Conservation (phyloP, 1,140 invertebrate genomes). For the Fopius arisanus region DNA sequence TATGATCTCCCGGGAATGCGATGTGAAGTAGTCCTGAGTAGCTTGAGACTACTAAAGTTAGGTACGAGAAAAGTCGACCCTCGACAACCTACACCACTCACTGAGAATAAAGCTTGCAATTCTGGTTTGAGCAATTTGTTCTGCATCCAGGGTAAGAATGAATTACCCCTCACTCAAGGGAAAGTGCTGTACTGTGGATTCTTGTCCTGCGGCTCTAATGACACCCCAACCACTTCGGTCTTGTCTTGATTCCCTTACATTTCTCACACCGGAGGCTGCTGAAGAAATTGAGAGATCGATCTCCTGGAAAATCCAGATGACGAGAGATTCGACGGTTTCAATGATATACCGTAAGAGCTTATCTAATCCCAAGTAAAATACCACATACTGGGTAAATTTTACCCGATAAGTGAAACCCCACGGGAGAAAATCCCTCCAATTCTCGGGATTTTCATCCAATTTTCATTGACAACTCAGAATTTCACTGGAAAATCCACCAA, state of each 20-base stretch:
- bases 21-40: not conserved
- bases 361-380: not conserved
- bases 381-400: not conserved
- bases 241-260: not conserved
- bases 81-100: not conserved
- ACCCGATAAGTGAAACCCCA: too few relatives aligned
- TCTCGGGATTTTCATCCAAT: too few relatives aligned
- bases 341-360: not conserved
- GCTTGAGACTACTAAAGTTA: not conserved
- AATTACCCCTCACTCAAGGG: not conserved
- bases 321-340: not conserved
- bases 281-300: not conserved
- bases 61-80: not conserved
- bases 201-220: not conserved
- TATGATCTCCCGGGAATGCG: not conserved
- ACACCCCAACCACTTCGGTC: not conserved
- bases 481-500: too few relatives aligned
- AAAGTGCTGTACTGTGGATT: not conserved
- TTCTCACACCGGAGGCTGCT: not conserved
- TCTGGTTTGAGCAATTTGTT: constrained; percentile 9
- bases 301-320: not conserved
- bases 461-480: too few relatives aligned
- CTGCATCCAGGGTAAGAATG: constrained; percentile 4
- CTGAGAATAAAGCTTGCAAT: not conserved
- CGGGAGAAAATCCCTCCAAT: too few relatives aligned